A percentile compares a stretch with the other conserved stretches of the same genome.
These are phyloP conservation scores for Ficedula albicollis DNA, from an alignment of 2,797 vertebrate genomes.

Conservation along the genomic window DNA sequence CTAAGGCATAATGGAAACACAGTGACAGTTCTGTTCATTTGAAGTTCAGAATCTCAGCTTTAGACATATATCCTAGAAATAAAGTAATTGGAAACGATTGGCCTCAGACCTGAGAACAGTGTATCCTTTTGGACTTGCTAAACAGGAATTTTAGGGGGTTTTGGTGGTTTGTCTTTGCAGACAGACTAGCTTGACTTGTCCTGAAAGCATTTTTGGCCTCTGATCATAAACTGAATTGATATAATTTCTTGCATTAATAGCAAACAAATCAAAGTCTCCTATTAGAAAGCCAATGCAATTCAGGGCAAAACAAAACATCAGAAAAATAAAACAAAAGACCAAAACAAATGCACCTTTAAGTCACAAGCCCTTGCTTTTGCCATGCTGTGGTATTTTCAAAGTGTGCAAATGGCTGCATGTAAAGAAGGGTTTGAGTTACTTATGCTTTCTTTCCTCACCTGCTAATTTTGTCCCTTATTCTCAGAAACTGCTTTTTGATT, in stretches of 20 bases:
- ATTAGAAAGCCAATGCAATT: slow-evolving; percentile 32
- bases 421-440: slow-evolving; percentile 60
- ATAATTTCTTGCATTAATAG: slow-evolving; percentile 40
- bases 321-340: background rate
- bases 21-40: background rate
- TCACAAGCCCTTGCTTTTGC: slow-evolving; percentile 51
- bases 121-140: slow-evolving; percentile 75
- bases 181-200: slow-evolving; percentile 40
- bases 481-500: slow-evolving; percentile 79
- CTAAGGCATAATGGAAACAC: background rate
- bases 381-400: slow-evolving; percentile 47
- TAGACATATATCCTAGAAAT: background rate
- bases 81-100: slow-evolving; percentile 33
- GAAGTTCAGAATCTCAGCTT: slow-evolving; percentile 32
- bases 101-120: slow-evolving; percentile 75
- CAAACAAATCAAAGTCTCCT: background rate
- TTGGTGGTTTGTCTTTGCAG: slow-evolving; percentile 37
- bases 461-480: slow-evolving; percentile 80
- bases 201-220: slow-evolving; percentile 55
- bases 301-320: background rate
- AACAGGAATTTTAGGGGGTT: slow-evolving; percentile 12
- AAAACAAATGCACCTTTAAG: slow-evolving; percentile 38
- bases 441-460: slow-evolving; percentile 69
- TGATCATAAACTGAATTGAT: slow-evolving; percentile 40
- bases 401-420: slow-evolving; percentile 61